Percentiles rank a stretch among this genome's conserved stretches.
phyloP scores from a whole-genome alignment of 2,113 vertebrate genomes.

The Ailuropoda melanoleuca region DNA sequence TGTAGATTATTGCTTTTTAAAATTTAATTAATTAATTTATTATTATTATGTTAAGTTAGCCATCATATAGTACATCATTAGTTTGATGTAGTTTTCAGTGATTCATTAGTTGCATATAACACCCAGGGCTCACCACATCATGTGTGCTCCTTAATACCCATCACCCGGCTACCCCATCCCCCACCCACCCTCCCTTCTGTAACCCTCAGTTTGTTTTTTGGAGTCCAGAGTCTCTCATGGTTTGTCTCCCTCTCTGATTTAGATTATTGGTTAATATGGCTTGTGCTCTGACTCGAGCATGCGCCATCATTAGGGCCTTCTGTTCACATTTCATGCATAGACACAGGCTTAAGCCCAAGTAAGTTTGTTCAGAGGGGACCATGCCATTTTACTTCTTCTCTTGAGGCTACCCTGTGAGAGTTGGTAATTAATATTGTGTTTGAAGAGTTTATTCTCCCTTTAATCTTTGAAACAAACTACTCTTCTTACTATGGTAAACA shows the following conservation, averaged over 20 bases:
- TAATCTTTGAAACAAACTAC: background rate
- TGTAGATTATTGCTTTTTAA: background rate
- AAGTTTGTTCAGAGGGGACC: background rate
- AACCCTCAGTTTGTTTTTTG: background rate
- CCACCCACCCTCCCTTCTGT: background rate
- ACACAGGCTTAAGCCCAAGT: background rate
- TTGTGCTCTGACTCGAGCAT: background rate
- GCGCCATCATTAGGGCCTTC: background rate
- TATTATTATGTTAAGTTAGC: background rate
- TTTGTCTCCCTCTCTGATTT: background rate
- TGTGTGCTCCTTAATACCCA: too few relatives aligned
- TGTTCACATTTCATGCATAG: background rate
- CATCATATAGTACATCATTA: background rate
- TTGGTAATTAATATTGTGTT: background rate
- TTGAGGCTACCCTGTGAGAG: background rate
- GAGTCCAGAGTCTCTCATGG: background rate
- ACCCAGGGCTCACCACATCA: background rate
- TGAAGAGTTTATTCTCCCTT: background rate
- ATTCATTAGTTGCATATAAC: background rate
- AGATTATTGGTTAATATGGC: background rate
- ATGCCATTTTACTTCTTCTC: background rate
- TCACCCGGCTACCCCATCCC: background rate
- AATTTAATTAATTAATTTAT: too few relatives aligned
- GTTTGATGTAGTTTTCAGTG: too few relatives aligned
- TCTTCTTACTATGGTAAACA: background rate